These are phyloP conservation scores for Harpagoxenus sublaevis DNA, from an alignment of 2,888 invertebrate genomes.

Conservation along the genomic window DNA sequence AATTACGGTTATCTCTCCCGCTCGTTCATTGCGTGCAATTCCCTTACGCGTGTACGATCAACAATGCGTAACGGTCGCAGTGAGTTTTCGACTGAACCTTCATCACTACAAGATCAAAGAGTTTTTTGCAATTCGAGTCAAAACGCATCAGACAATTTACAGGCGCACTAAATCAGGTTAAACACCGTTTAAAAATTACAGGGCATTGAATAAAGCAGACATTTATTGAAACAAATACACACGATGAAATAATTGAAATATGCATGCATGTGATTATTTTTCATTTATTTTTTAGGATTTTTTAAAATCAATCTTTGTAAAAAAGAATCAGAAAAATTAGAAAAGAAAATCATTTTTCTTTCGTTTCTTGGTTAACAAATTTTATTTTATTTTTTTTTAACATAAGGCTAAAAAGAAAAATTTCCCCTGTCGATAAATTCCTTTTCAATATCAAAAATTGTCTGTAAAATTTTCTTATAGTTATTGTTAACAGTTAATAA, in stretches of 20 bases:
- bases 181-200: background rate
- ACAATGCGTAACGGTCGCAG: background rate
- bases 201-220: background rate
- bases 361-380: background rate
- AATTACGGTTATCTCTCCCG: constrained; percentile 12
- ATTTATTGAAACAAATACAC: background rate
- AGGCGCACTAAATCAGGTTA: background rate
- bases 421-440: background rate
- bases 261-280: background rate
- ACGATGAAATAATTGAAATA: background rate
- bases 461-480: background rate
- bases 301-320: background rate
- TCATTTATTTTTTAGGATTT: background rate
- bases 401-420: background rate
- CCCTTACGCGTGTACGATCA: background rate
- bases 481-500: background rate
- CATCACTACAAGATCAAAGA: background rate
- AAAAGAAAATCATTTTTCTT: background rate
- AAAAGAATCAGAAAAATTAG: background rate
- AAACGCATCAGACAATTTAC: background rate
- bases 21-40: constrained; percentile 3
- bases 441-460: background rate
- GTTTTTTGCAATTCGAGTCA: background rate
- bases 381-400: background rate
- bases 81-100: background rate